Evolutionary conservation across 2,113 vertebrate species (phyloP), one percentile per base, ranked within the genome.

Genomic region (Peromyscus polionotus): DNA sequence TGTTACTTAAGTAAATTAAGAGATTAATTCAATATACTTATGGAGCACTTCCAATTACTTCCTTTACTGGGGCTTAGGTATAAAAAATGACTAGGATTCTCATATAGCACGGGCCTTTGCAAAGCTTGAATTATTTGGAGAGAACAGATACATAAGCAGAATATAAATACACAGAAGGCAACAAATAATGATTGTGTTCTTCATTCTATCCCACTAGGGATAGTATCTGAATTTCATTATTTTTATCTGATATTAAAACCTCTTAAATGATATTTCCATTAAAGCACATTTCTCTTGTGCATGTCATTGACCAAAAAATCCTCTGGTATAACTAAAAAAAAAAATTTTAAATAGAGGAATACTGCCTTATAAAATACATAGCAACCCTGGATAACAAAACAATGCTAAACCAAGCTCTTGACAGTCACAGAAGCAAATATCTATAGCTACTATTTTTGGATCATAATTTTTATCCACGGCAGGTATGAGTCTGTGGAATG

Each of bases 211-310:
- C 57, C 54, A 83, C 80, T 65, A 79, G 39, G 28, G 5, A 68
- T 73, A 54, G 84, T 76, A 80, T 26, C 57, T 88, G 75, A 93
- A 91, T 93, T 93, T 93, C 73, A 79, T 45, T 79, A 93, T 91
- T 96, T 42, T 83, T 87, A 95, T 42, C 63, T 89, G 45, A 95
- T 94, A 93, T 72, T 93, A 93, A 88, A 72, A n/a, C 68, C 45
- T 85, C 36, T 88, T 93, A 88, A 94, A 92, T 20, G 79, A 20
- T 63, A 85, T 42, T 90, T 70, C 4, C 36, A 93, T 91, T 88
- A 61, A 90, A 90, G 33, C 22, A 87, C 63, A 80, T 79, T 93
- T 93, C 59, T 84, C 6, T 51, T 72, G 42, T 75, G 24, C 5
- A 26, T 33, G 90, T 93, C 10, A 59, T 7, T 7, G 26, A 5